These are phyloP conservation scores for Ips typographus DNA, from an alignment of 1,140 invertebrate genomes.

Conservation along the genomic window DNA sequence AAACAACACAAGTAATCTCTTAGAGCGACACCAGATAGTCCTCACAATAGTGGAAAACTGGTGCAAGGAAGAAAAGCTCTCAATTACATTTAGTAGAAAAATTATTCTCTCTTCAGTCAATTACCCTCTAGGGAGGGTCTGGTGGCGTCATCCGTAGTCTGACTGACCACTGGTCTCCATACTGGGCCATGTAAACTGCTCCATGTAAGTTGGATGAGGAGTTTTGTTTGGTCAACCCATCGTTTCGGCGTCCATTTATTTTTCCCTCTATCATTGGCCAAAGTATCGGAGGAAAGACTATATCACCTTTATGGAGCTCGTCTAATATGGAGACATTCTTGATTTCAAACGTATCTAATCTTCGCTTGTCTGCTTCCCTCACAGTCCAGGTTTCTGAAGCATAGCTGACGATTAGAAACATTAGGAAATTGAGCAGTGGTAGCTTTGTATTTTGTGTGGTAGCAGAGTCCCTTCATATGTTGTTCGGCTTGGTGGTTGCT, in stretches of 20 bases:
- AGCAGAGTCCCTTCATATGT: background rate
- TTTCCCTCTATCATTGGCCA: background rate
- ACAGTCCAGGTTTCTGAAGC: slow-evolving; percentile 2
- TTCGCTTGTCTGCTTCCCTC: slow-evolving; percentile 1
- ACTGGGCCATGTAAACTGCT: slow-evolving; percentile 2
- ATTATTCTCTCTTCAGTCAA: background rate
- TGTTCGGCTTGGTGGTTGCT: too few relatives aligned
- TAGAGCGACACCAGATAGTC: too few relatives aligned
- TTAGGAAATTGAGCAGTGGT: background rate
- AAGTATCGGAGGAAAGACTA: slow-evolving; percentile 4
- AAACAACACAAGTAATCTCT: too few relatives aligned
- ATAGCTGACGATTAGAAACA: background rate
- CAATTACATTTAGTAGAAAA: too few relatives aligned
- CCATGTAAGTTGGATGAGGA: background rate
- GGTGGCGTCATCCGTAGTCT: background rate
- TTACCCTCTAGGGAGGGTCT: background rate
- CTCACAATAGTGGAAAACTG: too few relatives aligned
- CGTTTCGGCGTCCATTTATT: slow-evolving; percentile 1
- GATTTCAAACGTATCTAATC: slow-evolving; percentile 2
- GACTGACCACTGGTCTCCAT: background rate
- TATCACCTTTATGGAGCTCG: background rate
- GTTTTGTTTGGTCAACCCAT: slow-evolving; percentile 4
- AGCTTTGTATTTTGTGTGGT: background rate
- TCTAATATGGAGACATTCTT: slow-evolving; percentile 1
- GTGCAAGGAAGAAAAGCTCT: too few relatives aligned